Evolutionary conservation across 2,888 invertebrate species (phyloP).

Genomic region (Lamellibrachia columna): DNA sequence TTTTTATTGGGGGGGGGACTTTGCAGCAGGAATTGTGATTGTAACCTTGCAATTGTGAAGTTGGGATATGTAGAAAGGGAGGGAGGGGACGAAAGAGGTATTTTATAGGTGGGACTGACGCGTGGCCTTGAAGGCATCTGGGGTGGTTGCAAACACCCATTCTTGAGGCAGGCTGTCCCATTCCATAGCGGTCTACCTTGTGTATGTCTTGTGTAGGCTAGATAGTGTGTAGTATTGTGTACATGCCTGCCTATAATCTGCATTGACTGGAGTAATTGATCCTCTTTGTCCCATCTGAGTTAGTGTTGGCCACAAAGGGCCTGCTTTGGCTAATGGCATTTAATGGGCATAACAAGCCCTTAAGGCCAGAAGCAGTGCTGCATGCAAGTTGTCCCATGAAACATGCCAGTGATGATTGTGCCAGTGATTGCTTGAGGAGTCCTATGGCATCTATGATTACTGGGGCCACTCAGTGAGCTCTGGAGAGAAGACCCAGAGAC

Average conservation of each 20-base stretch:
- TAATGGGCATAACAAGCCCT: background rate
- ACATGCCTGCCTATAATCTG: background rate
- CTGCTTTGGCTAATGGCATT: background rate
- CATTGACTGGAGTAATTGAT: background rate
- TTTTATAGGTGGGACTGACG: no score
- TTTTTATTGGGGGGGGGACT: no score
- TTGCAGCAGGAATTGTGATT: no score
- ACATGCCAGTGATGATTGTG: background rate
- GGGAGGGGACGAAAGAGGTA: no score
- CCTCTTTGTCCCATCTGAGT: background rate
- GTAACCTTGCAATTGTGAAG: no score
- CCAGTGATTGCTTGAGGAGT: background rate
- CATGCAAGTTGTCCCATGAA: background rate
- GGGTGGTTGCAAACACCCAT: no score
- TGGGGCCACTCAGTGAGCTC: background rate
- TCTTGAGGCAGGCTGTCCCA: no score
- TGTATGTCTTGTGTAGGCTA: no score
- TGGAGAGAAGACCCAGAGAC: background rate
- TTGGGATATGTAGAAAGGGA: no score
- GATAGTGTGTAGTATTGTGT: no score
- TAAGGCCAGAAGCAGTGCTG: background rate
- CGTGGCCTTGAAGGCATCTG: no score
- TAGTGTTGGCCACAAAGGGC: background rate
- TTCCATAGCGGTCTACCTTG: no score
- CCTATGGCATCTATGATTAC: background rate